Evolutionary conservation across 2,888 invertebrate species (phyloP).

Genomic region (Drosophila meridionalis): DNA sequence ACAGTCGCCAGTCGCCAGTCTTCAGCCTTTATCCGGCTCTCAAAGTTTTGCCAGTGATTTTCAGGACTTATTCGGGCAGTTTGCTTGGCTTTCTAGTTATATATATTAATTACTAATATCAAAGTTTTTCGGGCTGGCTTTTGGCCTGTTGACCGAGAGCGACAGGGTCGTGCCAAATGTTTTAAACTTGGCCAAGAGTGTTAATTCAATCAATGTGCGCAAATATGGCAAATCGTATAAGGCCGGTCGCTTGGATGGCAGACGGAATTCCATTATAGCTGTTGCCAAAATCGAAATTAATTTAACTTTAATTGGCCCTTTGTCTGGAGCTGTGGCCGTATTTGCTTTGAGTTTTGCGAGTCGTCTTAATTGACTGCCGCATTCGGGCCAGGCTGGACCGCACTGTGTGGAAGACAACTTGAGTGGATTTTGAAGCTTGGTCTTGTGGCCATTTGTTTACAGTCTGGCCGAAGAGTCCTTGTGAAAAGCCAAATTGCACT

Average conservation of each 20-base stretch:
- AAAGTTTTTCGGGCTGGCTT: constrained; percentile 54
- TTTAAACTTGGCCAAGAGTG: constrained; percentile 69
- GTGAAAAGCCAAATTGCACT: constrained; percentile 41
- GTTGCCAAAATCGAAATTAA: constrained; percentile 61
- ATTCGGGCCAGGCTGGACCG: constrained; percentile 42
- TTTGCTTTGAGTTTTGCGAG: constrained; percentile 49
- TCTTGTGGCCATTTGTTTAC: constrained; percentile 47
- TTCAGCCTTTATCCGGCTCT: constrained; percentile 46
- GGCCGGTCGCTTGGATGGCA: neutral
- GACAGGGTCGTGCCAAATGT: constrained; percentile 39
- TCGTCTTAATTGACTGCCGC: constrained; percentile 36
- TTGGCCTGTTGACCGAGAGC: constrained; percentile 4
- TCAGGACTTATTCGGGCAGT: constrained; percentile 11
- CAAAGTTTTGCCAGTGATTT: constrained; percentile 60
- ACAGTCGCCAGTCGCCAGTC: constrained; percentile 39
- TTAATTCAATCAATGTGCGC: constrained; percentile 71
- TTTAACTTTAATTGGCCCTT: constrained; percentile 69
- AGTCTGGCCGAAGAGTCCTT: constrained; percentile 29
- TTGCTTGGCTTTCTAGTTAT: constrained; percentile 22
- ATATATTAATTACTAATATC: constrained; percentile 71
- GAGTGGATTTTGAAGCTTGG: constrained; percentile 23
- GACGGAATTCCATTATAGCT: constrained; percentile 34
- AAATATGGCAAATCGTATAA: constrained; percentile 28
- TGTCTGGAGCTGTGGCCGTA: constrained; percentile 23
- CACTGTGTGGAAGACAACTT: constrained; percentile 24